Conservation (phyloP, 2,888 invertebrate species). For the Melipona bicolor region DNA sequence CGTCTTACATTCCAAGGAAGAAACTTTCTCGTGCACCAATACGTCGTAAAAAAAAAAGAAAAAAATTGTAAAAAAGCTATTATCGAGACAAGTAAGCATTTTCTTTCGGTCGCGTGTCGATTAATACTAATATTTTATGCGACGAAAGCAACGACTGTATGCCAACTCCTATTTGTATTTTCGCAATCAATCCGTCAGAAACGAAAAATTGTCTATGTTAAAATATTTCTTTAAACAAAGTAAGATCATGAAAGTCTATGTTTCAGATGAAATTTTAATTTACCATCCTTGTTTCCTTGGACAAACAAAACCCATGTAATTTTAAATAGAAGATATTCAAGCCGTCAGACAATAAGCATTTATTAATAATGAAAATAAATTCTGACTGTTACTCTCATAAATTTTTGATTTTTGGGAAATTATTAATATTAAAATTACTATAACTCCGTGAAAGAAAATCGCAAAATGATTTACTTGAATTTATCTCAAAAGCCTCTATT, state of each 20-base stretch:
- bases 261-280: background rate
- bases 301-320: background rate
- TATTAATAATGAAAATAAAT: too few relatives aligned
- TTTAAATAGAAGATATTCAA: background rate
- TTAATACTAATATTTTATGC: background rate
- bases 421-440: too few relatives aligned
- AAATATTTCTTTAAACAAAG: background rate
- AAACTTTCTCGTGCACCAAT: background rate
- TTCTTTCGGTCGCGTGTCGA: constrained; percentile 2
- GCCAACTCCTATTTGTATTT: background rate
- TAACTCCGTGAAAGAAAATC: too few relatives aligned
- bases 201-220: too few relatives aligned
- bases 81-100: constrained; percentile 26
- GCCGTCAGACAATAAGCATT: background rate
- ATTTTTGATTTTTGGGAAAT: too few relatives aligned
- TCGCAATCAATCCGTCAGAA: background rate
- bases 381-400: too few relatives aligned
- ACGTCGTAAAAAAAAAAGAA: background rate
- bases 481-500: too few relatives aligned
- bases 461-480: too few relatives aligned
- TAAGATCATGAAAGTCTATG: background rate
- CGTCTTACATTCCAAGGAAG: background rate
- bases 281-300: background rate
- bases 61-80: background rate
- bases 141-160: background rate